A percentile compares a stretch with the other conserved stretches of the same genome.
Conservation (phyloP, 2,797 vertebrate genomes). For the Cirrhinus mrigala region DNA sequence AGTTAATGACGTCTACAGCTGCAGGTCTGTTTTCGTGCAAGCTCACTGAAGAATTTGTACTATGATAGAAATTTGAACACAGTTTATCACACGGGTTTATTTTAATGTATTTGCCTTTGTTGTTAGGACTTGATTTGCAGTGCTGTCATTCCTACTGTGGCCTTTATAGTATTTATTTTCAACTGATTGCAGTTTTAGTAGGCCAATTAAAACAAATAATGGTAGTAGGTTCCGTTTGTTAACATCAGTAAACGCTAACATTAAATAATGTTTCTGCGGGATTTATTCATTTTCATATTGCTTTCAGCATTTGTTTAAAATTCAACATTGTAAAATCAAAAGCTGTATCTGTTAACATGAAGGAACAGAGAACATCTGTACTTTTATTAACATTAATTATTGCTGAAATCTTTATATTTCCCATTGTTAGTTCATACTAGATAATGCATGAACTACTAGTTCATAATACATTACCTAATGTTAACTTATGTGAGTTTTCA, state of each 20-base stretch:
- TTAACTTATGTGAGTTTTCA: background rate
- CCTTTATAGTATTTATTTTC: background rate
- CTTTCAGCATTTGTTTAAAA: background rate
- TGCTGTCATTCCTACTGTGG: background rate
- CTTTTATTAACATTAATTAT: background rate
- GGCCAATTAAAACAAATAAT: background rate
- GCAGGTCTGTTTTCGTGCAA: slow-evolving; percentile 82
- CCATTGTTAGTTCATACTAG: background rate
- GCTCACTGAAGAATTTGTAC: background rate
- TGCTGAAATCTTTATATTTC: background rate
- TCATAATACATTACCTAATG: background rate
- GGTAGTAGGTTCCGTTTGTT: background rate
- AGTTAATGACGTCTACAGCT: slow-evolving; percentile 98
- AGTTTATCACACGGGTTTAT: background rate
- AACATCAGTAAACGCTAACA: background rate
- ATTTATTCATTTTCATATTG: background rate
- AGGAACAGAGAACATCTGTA: background rate
- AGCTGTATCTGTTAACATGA: background rate
- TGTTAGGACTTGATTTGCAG: background rate
- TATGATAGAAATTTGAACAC: background rate
- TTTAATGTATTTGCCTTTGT: background rate
- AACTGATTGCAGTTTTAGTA: background rate
- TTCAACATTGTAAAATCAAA: no score
- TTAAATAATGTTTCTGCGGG: background rate
- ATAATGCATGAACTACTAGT: background rate